Base-by-base conservation (phyloP, 2,888 invertebrate genomes). In the Chaetoderma sp. region DNA sequence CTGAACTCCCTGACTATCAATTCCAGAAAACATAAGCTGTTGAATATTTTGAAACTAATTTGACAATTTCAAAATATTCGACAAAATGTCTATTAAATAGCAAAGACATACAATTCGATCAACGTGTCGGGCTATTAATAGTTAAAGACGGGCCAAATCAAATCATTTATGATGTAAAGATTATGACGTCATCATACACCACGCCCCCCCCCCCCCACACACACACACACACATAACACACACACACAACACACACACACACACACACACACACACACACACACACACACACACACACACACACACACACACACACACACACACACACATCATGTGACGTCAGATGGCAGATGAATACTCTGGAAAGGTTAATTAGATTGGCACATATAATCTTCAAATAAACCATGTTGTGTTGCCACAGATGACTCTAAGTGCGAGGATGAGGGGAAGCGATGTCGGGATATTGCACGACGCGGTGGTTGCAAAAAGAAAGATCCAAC, bases 351-450 rank as follows among this genome's bases (percentile, higher is more conserved):
- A 47, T 47, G 27, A 27, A 21, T 47, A 47, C 27, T 27, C 27
- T 27, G 23, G 27, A 4, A 47, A 13, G 16, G 23, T 27, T 47
- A 21, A 27, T 27, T 47, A 47, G 23, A 21, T 47, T 3, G 3
- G 16, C 4, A 21, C 27, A 2, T 47, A 1, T 2, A 4, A 10
- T 13, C 27, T 13, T 30, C n/a, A 50, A 30, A 50, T 25, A 25
- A n/a, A n/a, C 10, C n/a, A 36, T 36, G 39, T 18, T 47, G 16
- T 8, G 23, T 28, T 58, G n/a, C 27, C 64, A 32, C 60, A 75
- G 74, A 68, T 63, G 66, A 63, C 10, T 68, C 63, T 21, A 54
- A 60, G 2, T 78, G 78, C 65, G 61, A 67, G 25, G 78, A 78
- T 47, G 78, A 78, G 33, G 70, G 76, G 28, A 59, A 63, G 23